Evolutionary conservation across 1,140 invertebrate species (phyloP), one percentile per base, ranked within the genome.

Genomic region (Hydropsyche tenuis): DNA sequence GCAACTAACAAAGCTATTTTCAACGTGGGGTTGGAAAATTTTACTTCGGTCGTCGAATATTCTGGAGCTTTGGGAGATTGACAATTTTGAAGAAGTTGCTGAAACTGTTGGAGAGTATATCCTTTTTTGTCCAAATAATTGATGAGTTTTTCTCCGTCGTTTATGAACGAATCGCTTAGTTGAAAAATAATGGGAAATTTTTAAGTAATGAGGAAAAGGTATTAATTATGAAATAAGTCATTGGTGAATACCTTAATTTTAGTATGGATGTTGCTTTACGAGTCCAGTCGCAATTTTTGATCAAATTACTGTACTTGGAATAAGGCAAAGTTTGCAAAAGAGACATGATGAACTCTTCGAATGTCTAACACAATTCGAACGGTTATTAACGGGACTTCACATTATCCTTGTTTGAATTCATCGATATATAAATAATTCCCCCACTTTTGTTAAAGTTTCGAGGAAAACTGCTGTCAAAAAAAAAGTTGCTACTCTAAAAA

Each of bases 1-100:
- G 69, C 76, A n/a, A 74, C 64, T 45, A 77, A 53, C 45, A 77
- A 74, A 5, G 76, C 76, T 9, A 77, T 30, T 66, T 77, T 77
- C 16, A 77, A 18, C 0, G 69, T 25, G 1, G 53, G 64, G 2
- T 30, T 22, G 25, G 51, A 53, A 51, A 18, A 46, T 16, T 68
- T 23, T 7, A 14, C 11, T 25, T 37, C 4, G 14, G 25, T 46
- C 20, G 18, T 9, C 12, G 9, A 60, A 42, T 65, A 27, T 71
- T 65, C 14, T 51, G 46, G 16, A 16, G 22, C 53, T 51, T 1
- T 60, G 48, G 7, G 37, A 20, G 3, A 75, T 43, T 73, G 25
- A 60, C 73, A 74, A 12, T 74, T 53, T 18, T 74, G 25, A 18
- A 77, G 37, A 25, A 77, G 64, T 43, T 74, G 43, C 37, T 77